These are phyloP conservation scores for Lysandra coridon DNA, from an alignment of 2,888 invertebrate genomes.

Conservation along the genomic window DNA sequence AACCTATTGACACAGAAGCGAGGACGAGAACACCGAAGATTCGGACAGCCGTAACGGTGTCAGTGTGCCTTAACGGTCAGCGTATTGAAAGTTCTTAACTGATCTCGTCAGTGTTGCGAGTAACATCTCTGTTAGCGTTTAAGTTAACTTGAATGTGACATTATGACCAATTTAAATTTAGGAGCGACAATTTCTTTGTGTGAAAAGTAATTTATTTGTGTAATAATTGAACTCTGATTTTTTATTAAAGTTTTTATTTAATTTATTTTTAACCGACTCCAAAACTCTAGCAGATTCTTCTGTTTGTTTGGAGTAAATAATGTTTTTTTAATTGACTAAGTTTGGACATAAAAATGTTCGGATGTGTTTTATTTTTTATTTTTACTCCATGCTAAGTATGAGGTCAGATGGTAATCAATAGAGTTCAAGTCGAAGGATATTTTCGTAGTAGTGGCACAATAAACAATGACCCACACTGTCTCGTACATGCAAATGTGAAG, in stretches of 20 bases:
- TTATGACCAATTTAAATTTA: background rate
- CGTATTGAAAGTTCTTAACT: constrained; percentile 33
- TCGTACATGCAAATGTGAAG: constrained; percentile 35
- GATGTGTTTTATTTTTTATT: background rate
- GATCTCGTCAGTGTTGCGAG: background rate
- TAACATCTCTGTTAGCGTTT: background rate
- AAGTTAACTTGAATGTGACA: background rate
- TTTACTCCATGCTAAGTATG: background rate
- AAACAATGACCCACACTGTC: constrained; percentile 5
- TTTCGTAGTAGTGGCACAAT: background rate
- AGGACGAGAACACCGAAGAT: constrained; percentile 40
- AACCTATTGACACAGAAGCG: constrained; percentile 38
- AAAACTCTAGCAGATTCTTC: no score
- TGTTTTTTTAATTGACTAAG: no score
- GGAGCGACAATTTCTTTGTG: background rate
- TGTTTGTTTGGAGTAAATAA: no score
- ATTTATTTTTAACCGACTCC: no score
- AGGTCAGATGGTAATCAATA: background rate
- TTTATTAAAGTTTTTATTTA: no score
- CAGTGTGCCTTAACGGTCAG: constrained; percentile 72
- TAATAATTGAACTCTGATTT: background rate
- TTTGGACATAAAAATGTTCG: background rate
- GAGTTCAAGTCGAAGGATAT: background rate
- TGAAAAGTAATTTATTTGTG: background rate
- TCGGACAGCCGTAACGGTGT: constrained; percentile 63